phyloP scores from a whole-genome alignment of 2,797 vertebrate species.

The Labeo calbasu region DNA sequence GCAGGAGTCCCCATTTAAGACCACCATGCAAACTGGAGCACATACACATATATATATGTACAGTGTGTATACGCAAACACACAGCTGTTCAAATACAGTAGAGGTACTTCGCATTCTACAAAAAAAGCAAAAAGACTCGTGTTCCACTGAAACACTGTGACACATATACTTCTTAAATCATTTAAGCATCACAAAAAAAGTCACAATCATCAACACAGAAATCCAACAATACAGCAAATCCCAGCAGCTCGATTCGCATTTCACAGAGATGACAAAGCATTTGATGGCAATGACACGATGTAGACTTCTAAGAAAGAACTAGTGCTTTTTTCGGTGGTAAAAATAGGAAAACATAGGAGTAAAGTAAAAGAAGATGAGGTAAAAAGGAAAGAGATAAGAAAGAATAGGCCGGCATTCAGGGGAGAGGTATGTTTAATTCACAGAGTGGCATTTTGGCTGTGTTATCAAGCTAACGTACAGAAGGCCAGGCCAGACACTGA shows the following conservation, averaged over 20 bases:
- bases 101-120: background rate
- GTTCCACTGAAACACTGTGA: conserved; percentile 12
- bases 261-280: conserved; percentile 31
- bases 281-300: conserved; percentile 4
- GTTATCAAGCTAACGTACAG: conserved; percentile 75
- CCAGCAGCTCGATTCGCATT: background rate
- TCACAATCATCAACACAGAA: conserved; percentile 18
- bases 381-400: conserved; percentile 57
- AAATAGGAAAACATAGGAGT: conserved; percentile 16
- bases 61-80: background rate
- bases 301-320: conserved; percentile 19
- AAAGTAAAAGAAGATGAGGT: conserved; percentile 59
- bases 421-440: conserved; percentile 80
- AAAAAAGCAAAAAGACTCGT: background rate
- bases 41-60: background rate
- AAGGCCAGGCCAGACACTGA: conserved; percentile 71
- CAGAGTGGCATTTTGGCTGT: conserved; percentile 78
- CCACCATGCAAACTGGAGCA: conserved; percentile 19
- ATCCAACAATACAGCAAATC: conserved; percentile 32
- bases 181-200: conserved; percentile 30
- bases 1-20: background rate
- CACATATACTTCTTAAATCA: conserved; percentile 19
- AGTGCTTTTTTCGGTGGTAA: background rate
- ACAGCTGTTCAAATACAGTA: background rate
- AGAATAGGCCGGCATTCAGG: conserved; percentile 69